phyloP scores from a whole-genome alignment of 2,888 invertebrate species.

The Drosophila kambysellisi region DNA sequence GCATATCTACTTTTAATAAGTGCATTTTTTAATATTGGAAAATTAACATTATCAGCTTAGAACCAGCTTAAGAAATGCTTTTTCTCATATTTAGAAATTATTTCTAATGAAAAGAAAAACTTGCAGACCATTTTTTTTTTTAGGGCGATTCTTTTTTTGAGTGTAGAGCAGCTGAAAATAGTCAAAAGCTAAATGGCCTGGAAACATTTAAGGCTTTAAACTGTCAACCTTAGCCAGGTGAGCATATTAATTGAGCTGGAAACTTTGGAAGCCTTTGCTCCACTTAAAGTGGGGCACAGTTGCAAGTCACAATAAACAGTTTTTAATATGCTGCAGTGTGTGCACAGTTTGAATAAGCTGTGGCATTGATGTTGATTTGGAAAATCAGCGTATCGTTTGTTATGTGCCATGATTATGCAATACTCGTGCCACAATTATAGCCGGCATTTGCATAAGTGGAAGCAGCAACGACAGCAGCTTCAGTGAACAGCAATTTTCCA shows the following conservation, averaged over 20 bases:
- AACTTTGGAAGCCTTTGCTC: constrained; percentile 1
- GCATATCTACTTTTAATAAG: no score
- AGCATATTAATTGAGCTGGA: constrained; percentile 13
- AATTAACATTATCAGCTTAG: no score
- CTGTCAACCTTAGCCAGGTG: neutral
- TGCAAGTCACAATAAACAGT: neutral
- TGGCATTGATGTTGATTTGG: constrained; percentile 58
- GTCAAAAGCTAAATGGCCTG: constrained; percentile 58
- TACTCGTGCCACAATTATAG: constrained; percentile 74
- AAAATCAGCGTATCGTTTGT: constrained; percentile 59
- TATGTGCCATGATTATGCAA: constrained; percentile 73
- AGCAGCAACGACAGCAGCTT: constrained; percentile 38
- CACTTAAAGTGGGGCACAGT: neutral
- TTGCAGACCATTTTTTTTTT: neutral
- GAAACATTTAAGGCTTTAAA: constrained; percentile 34
- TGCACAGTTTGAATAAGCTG: constrained; percentile 27
- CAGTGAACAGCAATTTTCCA: constrained; percentile 69
- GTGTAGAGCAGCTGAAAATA: constrained; percentile 52
- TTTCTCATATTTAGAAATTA: neutral
- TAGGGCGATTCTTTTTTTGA: neutral
- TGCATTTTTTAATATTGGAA: no score
- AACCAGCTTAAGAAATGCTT: neutral
- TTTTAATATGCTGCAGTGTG: constrained; percentile 1
- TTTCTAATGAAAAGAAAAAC: neutral
- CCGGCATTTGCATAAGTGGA: constrained; percentile 67